These are phyloP conservation scores for Drosophila robusta DNA, from an alignment of 2,888 invertebrate species.

Conservation along the genomic window DNA sequence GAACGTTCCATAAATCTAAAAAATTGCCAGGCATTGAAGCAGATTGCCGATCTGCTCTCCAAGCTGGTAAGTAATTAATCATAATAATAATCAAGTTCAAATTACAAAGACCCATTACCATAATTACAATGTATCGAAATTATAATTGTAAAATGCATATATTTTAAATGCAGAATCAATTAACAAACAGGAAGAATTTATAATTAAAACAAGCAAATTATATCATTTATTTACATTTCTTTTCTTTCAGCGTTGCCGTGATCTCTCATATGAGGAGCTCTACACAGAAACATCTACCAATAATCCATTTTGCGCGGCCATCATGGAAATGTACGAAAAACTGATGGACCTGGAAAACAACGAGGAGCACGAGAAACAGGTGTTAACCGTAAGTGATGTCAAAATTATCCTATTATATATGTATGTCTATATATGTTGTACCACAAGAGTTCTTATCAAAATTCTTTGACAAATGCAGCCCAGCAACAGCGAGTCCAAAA, in stretches of 20 bases:
- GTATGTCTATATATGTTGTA: constrained; percentile 1
- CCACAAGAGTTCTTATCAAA: constrained; percentile 29
- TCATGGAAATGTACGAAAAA: constrained; percentile 48
- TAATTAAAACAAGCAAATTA: no score
- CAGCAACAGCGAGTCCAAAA: constrained; percentile 41
- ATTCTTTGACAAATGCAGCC: constrained; percentile 45
- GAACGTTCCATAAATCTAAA: constrained; percentile 29
- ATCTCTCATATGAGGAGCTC: constrained; percentile 66
- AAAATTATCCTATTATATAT: not conserved
- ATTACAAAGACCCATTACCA: no score
- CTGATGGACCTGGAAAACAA: constrained; percentile 5
- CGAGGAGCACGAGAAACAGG: not conserved
- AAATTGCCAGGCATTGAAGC: constrained; percentile 55
- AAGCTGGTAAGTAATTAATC: constrained; percentile 57
- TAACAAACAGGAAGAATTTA: no score
- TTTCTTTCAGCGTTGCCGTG: constrained; percentile 39
- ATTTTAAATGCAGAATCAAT: no score
- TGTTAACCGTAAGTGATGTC: constrained; percentile 19
- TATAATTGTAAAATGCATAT: no score
- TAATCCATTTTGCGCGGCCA: constrained; percentile 73
- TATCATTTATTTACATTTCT: not conserved
- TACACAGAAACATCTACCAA: constrained; percentile 24
- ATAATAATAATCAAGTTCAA: not conserved
- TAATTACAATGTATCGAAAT: no score
- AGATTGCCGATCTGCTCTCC: constrained; percentile 71